Percentiles rank a stretch among this genome's conserved stretches.
These are phyloP conservation scores for Malurus alboscapulatus DNA, from an alignment of 2,113 vertebrate species.

Conservation along the genomic window DNA sequence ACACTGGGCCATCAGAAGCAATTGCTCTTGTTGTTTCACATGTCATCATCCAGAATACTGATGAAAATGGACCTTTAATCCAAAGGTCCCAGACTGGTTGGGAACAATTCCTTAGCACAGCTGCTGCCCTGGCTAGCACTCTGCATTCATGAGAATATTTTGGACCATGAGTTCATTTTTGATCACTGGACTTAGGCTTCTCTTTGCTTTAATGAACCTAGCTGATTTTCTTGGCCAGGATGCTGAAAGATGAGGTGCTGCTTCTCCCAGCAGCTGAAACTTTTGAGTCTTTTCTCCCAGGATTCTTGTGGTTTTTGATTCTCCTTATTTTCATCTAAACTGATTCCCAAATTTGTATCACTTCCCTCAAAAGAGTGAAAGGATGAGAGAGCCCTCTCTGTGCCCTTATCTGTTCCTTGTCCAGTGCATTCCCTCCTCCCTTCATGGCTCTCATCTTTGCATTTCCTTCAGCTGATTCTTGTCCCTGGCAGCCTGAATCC, in stretches of 20 bases:
- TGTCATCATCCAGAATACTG: neutral
- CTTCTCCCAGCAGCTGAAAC: neutral
- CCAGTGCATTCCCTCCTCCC: neutral
- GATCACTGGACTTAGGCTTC: neutral
- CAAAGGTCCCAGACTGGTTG: neutral
- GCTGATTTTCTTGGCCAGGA: neutral
- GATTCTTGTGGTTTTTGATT: neutral
- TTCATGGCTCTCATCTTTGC: neutral
- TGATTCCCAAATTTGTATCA: neutral
- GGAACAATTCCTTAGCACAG: neutral
- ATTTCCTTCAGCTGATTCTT: neutral
- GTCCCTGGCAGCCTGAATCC: neutral
- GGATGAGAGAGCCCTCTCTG: neutral
- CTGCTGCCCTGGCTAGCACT: neutral
- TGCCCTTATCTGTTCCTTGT: neutral
- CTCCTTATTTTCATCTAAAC: neutral
- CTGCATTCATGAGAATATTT: neutral
- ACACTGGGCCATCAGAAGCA: neutral
- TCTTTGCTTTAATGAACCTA: neutral
- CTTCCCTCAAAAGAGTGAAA: neutral
- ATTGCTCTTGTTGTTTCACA: neutral
- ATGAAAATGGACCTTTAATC: neutral
- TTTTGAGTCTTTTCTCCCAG: neutral
- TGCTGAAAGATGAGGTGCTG: neutral
- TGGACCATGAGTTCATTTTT: neutral